Percentiles rank a stretch among this genome's conserved stretches.
phyloP scores from a whole-genome alignment of 1,140 invertebrate genomes.

The Bombus picipes region DNA sequence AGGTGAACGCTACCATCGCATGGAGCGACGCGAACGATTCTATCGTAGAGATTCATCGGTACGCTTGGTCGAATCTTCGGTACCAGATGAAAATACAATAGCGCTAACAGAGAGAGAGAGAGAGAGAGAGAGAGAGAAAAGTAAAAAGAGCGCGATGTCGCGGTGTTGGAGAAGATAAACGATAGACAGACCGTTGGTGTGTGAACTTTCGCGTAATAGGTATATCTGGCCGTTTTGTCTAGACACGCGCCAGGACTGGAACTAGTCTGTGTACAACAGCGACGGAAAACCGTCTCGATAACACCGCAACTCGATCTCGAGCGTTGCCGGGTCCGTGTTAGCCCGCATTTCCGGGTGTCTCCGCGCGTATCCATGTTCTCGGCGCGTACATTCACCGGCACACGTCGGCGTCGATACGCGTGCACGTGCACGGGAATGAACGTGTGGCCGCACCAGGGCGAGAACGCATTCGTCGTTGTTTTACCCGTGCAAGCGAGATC shows the following conservation, averaged over 20 bases:
- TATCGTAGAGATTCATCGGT: not conserved
- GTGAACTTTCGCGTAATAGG: conserved; percentile 12
- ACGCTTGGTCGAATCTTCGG: not conserved
- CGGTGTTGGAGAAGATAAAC: conserved; percentile 13
- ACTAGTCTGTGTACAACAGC: conserved; percentile 32
- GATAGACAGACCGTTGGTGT: not conserved
- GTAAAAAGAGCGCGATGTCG: not conserved
- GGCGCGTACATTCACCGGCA: not conserved
- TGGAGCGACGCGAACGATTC: not conserved
- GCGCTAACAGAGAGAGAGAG: not conserved
- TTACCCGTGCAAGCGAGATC: conserved; percentile 51
- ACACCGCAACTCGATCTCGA: conserved; percentile 73
- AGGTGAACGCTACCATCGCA: not conserved
- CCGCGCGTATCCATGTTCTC: conserved; percentile 13
- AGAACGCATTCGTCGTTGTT: conserved; percentile 75
- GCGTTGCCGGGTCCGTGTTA: conserved; percentile 54
- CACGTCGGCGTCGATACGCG: not conserved
- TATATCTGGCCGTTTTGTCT: conserved; percentile 43
- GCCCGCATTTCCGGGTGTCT: conserved; percentile 60
- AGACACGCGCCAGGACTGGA: not conserved
- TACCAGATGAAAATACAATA: not conserved
- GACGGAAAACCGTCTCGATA: conserved; percentile 55
- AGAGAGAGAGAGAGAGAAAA: not conserved
- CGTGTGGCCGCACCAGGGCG: conserved; percentile 30
- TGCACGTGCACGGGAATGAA: conserved; percentile 11